Conservation (phyloP, 2,113 vertebrate genomes). For the Brienomyrus longianalis region DNA sequence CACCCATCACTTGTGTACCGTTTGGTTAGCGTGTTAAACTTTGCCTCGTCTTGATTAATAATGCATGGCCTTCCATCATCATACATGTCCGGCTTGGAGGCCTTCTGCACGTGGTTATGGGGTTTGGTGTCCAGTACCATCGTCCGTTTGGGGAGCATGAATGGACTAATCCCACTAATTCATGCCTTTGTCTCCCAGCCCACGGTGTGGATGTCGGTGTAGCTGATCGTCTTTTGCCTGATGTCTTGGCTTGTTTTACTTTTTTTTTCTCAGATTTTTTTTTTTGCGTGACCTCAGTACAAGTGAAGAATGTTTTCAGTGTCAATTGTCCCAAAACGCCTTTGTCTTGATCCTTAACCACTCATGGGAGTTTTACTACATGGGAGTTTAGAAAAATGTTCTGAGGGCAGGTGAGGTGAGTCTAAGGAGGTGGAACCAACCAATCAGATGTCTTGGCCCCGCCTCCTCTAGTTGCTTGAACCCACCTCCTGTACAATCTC, state of each 20-base stretch:
- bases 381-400: too few relatives aligned
- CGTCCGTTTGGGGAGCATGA: conserved; percentile 64
- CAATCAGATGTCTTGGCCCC: neutral
- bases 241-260: conserved; percentile 17
- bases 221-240: neutral
- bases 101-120: conserved; percentile 35
- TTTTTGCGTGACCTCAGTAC: neutral
- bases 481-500: neutral
- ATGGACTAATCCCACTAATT: conserved; percentile 52
- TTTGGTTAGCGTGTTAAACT: conserved; percentile 53
- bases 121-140: conserved; percentile 52
- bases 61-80: conserved; percentile 71
- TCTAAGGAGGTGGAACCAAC: neutral
- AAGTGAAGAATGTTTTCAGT: conserved; percentile 10
- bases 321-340: neutral
- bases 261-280: conserved; percentile 7
- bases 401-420: neutral
- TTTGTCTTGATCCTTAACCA: neutral
- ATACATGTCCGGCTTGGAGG: conserved; percentile 51
- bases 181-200: conserved; percentile 18
- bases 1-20: conserved; percentile 31
- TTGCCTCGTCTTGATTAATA: conserved; percentile 57
- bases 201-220: neutral
- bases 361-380: neutral
- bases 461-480: neutral